Base-by-base conservation (phyloP, 2,888 invertebrate species). In the Seira ritae region DNA sequence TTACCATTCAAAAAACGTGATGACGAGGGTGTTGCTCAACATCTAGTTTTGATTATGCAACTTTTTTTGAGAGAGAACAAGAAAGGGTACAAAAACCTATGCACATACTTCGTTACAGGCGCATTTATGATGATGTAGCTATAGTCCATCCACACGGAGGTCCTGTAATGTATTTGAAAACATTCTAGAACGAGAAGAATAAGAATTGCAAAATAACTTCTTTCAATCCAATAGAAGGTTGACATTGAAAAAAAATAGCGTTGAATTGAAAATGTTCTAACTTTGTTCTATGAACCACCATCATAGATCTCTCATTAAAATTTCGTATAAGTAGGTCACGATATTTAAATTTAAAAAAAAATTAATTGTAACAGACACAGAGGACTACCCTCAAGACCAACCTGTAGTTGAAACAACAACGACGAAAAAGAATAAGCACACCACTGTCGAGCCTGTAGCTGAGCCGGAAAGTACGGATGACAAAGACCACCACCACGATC, bases 321-420 rank as follows among this genome's bases (percentile, higher is more conserved):
- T n/a, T n/a, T n/a, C n/a, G n/a, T n/a, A n/a, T n/a, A n/a, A n/a
- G n/a, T n/a, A n/a, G n/a, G n/a, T n/a, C n/a, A n/a, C n/a, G n/a
- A n/a, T n/a, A n/a, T n/a, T n/a, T 42, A 20, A 20, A 46, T 46
- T 42, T 19, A 46, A 15, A 46, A 12, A 46, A 2, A 42, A 1
- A 1, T 8, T 37, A 31, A 20, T 67, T 1, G 12, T 20, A 2
- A 22, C 62, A 42, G 12, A 24, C 20, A 12, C 31, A 23, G 78
- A 70, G 66, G 78, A 78, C 65, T 78, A 78, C 23, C 77, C 70
- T 4, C 62, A 60, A 23, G 78, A 78, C 65, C 46, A 78, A 20
- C 65, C 78, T 12, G 69, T 22, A 19, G 10, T 65, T 1, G 62
- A 37, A n/a, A 15, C 19, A 20, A 80, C n/a, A 12, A 10, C 80